Evolutionary conservation across 2,113 vertebrate species (phyloP).

Genomic region (Leucosticte australis): DNA sequence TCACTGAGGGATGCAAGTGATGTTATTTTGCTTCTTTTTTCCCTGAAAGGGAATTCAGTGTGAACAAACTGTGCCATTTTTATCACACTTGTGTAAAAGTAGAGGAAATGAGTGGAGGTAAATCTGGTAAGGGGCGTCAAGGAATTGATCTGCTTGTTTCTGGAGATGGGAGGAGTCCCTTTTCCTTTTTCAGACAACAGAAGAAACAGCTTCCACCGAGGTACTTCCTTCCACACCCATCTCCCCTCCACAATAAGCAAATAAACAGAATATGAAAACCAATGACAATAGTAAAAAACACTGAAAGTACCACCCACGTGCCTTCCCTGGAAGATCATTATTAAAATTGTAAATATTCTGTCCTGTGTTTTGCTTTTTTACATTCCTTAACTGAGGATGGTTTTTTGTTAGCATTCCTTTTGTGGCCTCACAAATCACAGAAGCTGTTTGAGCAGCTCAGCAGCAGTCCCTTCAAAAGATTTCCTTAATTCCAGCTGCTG

Average conservation of each 20-base stretch:
- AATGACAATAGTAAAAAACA: not conserved
- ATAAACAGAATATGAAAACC: not conserved
- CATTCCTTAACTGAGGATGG: not conserved
- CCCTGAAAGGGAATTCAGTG: not conserved
- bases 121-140: not conserved
- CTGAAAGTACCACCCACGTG: not conserved
- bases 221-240: not conserved
- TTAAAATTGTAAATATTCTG: not conserved
- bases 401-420: not conserved
- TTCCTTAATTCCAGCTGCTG: not conserved
- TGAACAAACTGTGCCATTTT: constrained; percentile 4
- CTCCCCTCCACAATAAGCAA: not conserved
- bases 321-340: not conserved
- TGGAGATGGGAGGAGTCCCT: not conserved
- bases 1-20: constrained; percentile 9
- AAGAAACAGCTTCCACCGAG: not conserved
- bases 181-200: not conserved
- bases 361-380: not conserved
- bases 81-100: not conserved
- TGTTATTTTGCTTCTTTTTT: not conserved
- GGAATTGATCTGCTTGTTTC: not conserved
- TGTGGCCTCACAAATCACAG: not conserved
- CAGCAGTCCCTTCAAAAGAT: not conserved
- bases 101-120: not conserved
- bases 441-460: not conserved